Percentiles rank a stretch among this genome's conserved stretches.
Evolutionary conservation across 2,797 vertebrate species (phyloP).

Genomic region (Alca torda): DNA sequence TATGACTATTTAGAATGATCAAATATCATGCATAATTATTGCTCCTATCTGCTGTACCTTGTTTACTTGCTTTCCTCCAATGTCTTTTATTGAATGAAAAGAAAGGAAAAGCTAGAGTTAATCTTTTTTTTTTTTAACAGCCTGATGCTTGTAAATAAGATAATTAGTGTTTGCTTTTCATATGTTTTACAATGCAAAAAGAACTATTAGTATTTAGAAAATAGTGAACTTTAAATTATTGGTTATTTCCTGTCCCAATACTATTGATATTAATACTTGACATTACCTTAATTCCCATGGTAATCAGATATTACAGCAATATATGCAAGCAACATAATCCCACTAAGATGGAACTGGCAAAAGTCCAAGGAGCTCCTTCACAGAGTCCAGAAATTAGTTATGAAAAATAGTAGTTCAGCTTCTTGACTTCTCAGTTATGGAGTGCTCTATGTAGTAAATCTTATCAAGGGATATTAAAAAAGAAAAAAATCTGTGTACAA

Average conservation of each 20-base stretch:
- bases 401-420: background rate
- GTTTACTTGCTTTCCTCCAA: background rate
- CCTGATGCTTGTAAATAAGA: constrained; percentile 34
- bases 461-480: background rate
- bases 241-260: background rate
- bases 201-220: background rate
- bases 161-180: constrained; percentile 35
- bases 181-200: constrained; percentile 7
- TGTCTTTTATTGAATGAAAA: background rate
- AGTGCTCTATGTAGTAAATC: background rate
- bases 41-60: background rate
- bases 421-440: background rate
- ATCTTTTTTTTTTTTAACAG: constrained; percentile 28
- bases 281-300: background rate
- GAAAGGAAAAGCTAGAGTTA: background rate
- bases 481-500: background rate
- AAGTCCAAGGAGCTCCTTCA: background rate
- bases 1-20: constrained; percentile 2
- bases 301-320: background rate
- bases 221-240: background rate
- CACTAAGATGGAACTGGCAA: background rate
- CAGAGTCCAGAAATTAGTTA: background rate
- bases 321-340: background rate
- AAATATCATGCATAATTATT: background rate
- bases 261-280: background rate